Evolutionary conservation across 2,888 invertebrate genomes (phyloP).

Genomic region (Rhaphigaster nebulosa): DNA sequence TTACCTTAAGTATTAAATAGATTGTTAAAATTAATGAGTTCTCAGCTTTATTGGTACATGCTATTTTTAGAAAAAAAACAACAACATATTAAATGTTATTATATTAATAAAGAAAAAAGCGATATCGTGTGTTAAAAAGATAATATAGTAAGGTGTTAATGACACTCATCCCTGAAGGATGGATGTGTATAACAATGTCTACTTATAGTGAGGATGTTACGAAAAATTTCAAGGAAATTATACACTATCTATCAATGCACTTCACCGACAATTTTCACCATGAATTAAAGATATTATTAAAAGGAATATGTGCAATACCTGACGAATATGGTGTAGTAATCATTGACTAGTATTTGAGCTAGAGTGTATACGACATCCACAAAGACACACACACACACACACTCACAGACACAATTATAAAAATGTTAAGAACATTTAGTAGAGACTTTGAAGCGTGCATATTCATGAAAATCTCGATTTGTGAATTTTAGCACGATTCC

Average conservation of each 20-base stretch:
- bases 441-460: no score
- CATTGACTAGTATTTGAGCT: no score
- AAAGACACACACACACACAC: no score
- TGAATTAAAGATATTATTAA: conserved; percentile 17
- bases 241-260: background rate
- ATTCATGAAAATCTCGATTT: no score
- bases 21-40: background rate
- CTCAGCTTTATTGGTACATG: background rate
- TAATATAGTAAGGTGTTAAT: background rate
- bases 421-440: no score
- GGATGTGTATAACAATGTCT: background rate
- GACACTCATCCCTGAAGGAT: background rate
- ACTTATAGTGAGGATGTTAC: background rate
- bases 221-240: conserved; percentile 28
- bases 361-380: no score
- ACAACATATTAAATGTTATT: no score
- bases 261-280: background rate
- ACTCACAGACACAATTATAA: no score
- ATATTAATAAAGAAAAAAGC: background rate
- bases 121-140: background rate
- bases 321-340: background rate
- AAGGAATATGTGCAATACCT: background rate
- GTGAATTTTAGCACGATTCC: no score
- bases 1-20: no score
- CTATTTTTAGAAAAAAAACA: background rate